Base-by-base conservation (phyloP, 2,888 invertebrate species). In the Chrysolina oricalcia region DNA sequence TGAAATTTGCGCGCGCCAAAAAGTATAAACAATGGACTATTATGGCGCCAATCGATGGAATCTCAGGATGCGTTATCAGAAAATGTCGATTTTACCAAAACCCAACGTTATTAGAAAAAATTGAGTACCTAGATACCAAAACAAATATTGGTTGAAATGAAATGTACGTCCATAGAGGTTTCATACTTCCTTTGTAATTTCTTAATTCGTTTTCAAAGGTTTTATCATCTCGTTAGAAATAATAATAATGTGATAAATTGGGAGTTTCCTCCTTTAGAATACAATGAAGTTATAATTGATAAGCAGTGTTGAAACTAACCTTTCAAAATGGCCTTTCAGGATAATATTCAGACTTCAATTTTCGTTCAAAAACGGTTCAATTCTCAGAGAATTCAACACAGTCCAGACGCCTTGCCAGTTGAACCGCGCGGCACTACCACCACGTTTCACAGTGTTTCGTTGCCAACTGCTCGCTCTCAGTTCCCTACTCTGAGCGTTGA, bases 381-480 rank as follows among this genome's bases (percentile, higher is more conserved):
- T 67, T 53, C 13, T 19, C 3, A 40, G 5, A 50, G 15, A 67
- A 65, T 65, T 17, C 56, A 62, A 72, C n/a, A 3, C 68, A 70
- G 62, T 66, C 46, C 70, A 43, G 59, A 70, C 43, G 66, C n/a
- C n/a, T n/a, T n/a, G n/a, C 53, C 46, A 74, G 66, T 59, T 8
- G 15, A n/a, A 21, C 56, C 13, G 59, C 68, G 50, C 68, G 21
- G 53, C 53, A 82, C 35, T 6, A 27, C 86, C 83, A 86, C 87
- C 86, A 87, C 86, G 84, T 85, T 87, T 84, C 87, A 86, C 87
- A 81, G 83, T 83, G 87, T 84, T 87, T 84, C 83, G 82, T 80
- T 86, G 84, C 86, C 88, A 87, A 88, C 88, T 88, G 88, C 87
- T 87, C 87, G 85, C 81, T 83, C 82, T 81, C 83, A 83, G 84